Evolutionary conservation across 1,140 invertebrate genomes (phyloP), one percentile per base, ranked within the genome.

Genomic region (Conus betulinus): DNA sequence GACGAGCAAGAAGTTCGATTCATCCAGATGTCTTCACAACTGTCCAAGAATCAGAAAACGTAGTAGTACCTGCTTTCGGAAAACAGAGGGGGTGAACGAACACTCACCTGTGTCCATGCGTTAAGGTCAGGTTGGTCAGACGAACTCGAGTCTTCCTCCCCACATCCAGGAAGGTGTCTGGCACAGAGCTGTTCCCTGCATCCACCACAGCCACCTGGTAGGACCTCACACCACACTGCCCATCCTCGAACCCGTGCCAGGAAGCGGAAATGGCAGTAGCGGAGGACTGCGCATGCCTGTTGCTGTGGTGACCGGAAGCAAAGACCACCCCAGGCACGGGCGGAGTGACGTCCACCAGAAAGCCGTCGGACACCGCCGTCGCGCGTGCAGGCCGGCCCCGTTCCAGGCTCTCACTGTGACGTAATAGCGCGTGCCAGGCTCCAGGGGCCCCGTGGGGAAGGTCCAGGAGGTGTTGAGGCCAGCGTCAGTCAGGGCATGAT

Each of bases 231-330:
- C 52, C 86, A 15, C 90, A 92, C 23, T 92, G 88, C 5, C 23
- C 27, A 78, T 92, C 91, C 20, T 89, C 63, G 71, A 92, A 91
- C 10, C 91, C 90, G 71, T 89, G 84, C 90, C 90, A 92, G 10
- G 91, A 92, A 57, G 89, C 89, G 23, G 67, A 51, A 20, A 92
- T 13, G 17, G 57, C 25, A 57, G 81, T 55, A 5, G 23, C 63
- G n/a, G 85, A 88, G 17, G 87, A 84, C 23, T 89, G 88, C 51
- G 57, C 84, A 53, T 51, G 78, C 17, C 23, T 25, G 63, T 87
- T 85, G 25, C 51, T 52, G 53, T 90, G 83, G n/a, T 84, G 55
- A 63, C 86, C 79, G 13, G 90, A 90, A 39, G 91, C 89, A 78
- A 85, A 92, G 17, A 91, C 90, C 63, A 90, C 83, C 13, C 90